Percentiles rank a stretch among this genome's conserved stretches.
Evolutionary conservation across 2,113 vertebrate genomes (phyloP).

Genomic region (Formicarius rufipectus): DNA sequence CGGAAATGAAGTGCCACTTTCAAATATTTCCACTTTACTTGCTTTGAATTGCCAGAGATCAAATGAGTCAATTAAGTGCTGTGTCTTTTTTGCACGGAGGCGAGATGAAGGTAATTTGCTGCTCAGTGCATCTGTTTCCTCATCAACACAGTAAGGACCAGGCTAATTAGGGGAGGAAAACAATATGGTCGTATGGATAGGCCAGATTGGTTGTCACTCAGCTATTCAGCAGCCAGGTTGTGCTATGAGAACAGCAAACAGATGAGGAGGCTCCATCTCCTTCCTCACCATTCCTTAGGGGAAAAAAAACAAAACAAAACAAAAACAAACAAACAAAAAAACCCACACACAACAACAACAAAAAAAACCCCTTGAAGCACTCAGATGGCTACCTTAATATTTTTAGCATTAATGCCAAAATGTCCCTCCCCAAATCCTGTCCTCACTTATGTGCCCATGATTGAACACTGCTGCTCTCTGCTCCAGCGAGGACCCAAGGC

Average conservation of each 20-base stretch:
- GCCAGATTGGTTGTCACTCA: slow-evolving; percentile 84
- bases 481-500: not conserved
- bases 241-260: slow-evolving; percentile 66
- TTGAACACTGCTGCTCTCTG: not conserved
- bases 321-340: no score
- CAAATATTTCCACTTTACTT: slow-evolving; percentile 76
- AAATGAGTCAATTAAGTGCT: slow-evolving; percentile 81
- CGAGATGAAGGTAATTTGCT: slow-evolving; percentile 81
- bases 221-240: slow-evolving; percentile 67
- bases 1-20: slow-evolving; percentile 57
- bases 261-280: slow-evolving; percentile 38
- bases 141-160: slow-evolving; percentile 80
- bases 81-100: slow-evolving; percentile 71
- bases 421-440: slow-evolving; percentile 1
- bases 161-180: slow-evolving; percentile 83
- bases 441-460: not conserved
- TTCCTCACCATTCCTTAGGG: not conserved
- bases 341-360: no score
- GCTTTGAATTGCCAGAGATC: slow-evolving; percentile 75
- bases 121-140: slow-evolving; percentile 81
- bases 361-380: not conserved
- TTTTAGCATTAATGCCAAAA: slow-evolving; percentile 54
- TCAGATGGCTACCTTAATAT: slow-evolving; percentile 55
- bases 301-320: not conserved
- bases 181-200: slow-evolving; percentile 85